phyloP scores from a whole-genome alignment of 2,888 invertebrate genomes.

The Caradrina clavipalpis region DNA sequence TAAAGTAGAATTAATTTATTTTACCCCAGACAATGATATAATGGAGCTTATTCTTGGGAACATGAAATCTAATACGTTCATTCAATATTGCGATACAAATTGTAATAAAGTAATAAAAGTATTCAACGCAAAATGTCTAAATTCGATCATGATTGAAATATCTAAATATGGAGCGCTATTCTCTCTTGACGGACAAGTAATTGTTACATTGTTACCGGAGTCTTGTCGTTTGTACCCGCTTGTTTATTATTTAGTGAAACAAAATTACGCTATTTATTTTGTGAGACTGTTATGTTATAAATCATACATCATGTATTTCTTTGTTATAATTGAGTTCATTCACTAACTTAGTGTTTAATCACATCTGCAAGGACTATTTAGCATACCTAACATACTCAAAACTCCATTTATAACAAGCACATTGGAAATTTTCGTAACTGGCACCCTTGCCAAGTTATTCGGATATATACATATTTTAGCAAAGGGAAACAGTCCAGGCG shows the following conservation, averaged over 20 bases:
- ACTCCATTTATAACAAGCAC: too few species aligned
- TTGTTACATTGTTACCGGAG: neutral
- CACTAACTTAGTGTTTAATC: too few species aligned
- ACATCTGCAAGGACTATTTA: too few species aligned
- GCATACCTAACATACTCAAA: too few species aligned
- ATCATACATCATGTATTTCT: too few species aligned
- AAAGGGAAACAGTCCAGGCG: neutral
- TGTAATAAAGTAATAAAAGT: constrained; percentile 9
- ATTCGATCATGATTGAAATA: constrained; percentile 10
- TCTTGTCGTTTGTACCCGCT: constrained; percentile 3
- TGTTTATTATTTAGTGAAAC: constrained; percentile 5
- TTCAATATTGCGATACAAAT: constrained; percentile 5
- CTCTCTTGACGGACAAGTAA: neutral
- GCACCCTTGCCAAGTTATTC: too few species aligned
- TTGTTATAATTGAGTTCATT: neutral
- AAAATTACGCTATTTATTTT: neutral
- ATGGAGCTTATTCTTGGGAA: neutral
- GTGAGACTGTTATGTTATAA: neutral
- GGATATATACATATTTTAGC: too few species aligned
- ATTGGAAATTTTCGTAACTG: too few species aligned
- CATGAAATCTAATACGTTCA: neutral
- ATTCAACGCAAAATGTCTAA: constrained; percentile 6
- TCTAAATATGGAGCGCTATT: constrained; percentile 22
- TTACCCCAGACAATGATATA: neutral
- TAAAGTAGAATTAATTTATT: too few species aligned